phyloP scores from a whole-genome alignment of 2,113 vertebrate genomes.

The Orientallactaga bullata region DNA sequence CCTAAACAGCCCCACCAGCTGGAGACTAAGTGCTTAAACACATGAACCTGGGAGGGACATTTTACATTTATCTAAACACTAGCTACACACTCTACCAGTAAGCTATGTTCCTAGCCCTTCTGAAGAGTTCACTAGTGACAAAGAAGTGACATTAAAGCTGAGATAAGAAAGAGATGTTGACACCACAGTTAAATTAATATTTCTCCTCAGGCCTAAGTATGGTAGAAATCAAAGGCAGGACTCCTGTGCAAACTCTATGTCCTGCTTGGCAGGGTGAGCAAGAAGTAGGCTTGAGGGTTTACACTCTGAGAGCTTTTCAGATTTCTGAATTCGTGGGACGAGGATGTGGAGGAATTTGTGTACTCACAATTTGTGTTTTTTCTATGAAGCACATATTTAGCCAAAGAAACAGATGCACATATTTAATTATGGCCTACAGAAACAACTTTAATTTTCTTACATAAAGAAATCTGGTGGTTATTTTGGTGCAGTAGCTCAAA shows the following conservation, averaged over 20 bases:
- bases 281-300: background rate
- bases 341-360: slow-evolving; percentile 18
- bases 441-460: slow-evolving; percentile 4
- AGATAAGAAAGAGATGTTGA: slow-evolving; percentile 7
- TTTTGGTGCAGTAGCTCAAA: background rate
- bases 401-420: slow-evolving; percentile 2
- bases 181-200: background rate
- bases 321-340: background rate
- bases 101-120: background rate
- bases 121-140: slow-evolving; percentile 30
- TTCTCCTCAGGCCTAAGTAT: background rate
- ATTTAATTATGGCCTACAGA: slow-evolving; percentile 7
- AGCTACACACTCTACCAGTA: background rate
- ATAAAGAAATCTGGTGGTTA: background rate
- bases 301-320: background rate
- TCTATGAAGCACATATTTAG: background rate
- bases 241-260: background rate
- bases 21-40: background rate
- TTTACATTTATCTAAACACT: background rate
- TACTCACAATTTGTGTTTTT: slow-evolving; percentile 9
- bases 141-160: slow-evolving; percentile 11
- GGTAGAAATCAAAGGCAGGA: slow-evolving; percentile 23
- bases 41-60: background rate
- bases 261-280: background rate
- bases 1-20: background rate